phyloP scores from a whole-genome alignment of 2,888 invertebrate genomes.

The Zaprionus lineosus region DNA sequence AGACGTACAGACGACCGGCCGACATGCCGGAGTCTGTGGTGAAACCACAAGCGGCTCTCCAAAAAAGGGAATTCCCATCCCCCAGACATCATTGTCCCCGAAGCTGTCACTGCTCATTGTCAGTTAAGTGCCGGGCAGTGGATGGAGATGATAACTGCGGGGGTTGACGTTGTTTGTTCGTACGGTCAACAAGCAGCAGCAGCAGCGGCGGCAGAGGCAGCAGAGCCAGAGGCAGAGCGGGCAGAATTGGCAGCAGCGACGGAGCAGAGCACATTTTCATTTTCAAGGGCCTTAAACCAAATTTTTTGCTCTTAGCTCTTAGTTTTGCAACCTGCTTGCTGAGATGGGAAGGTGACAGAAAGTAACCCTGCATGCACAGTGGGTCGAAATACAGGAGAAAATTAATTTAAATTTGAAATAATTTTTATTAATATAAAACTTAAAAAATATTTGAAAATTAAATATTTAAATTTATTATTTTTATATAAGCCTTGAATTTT shows the following conservation, averaged over 20 bases:
- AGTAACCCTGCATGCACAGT: slow-evolving; percentile 57
- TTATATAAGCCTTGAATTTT: no score
- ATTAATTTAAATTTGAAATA: background rate
- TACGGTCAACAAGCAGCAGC: slow-evolving; percentile 42
- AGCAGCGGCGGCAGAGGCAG: slow-evolving; percentile 15
- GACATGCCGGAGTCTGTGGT: slow-evolving; percentile 34
- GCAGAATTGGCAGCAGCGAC: slow-evolving; percentile 8
- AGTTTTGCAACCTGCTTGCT: slow-evolving; percentile 56
- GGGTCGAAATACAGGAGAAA: background rate
- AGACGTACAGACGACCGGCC: slow-evolving; percentile 51
- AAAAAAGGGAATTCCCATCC: slow-evolving; percentile 21
- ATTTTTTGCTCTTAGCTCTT: slow-evolving; percentile 55
- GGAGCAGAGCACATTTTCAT: slow-evolving; percentile 62
- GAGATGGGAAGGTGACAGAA: slow-evolving; percentile 41
- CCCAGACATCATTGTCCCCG: slow-evolving; percentile 30
- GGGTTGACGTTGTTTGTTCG: slow-evolving; percentile 11
- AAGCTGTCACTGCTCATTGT: slow-evolving; percentile 73
- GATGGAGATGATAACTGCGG: slow-evolving; percentile 29
- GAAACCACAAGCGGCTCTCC: slow-evolving; percentile 67
- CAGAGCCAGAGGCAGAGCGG: slow-evolving; percentile 22
- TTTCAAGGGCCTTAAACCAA: slow-evolving; percentile 66
- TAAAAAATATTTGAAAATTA: no score
- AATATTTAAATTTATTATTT: no score
- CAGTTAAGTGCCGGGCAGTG: slow-evolving; percentile 64
- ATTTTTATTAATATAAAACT: no score